Evolutionary conservation across 1,140 invertebrate genomes (phyloP).

Genomic region (Aphidius ervi): DNA sequence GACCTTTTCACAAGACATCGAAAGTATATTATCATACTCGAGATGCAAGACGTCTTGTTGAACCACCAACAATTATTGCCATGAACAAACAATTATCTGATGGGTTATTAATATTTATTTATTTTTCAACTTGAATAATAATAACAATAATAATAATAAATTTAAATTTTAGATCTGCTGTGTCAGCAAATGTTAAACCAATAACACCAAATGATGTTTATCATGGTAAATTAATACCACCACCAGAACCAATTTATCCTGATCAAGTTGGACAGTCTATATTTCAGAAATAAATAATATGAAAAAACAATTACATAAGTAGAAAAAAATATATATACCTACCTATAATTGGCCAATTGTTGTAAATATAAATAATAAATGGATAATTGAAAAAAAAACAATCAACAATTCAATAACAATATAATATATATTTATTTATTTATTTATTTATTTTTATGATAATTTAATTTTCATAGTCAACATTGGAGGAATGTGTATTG

Average conservation of each 20-base stretch:
- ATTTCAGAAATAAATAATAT: not conserved
- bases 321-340: not conserved
- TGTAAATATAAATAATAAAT: no score
- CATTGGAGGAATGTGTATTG: no score
- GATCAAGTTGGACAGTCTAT: conserved; percentile 13
- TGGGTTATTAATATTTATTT: conserved; percentile 13
- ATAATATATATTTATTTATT: no score
- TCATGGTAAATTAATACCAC: not conserved
- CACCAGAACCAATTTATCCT: not conserved
- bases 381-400: not conserved
- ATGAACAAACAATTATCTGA: conserved; percentile 18
- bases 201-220: conserved; percentile 15
- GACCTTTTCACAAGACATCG: conserved; percentile 66
- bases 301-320: not conserved
- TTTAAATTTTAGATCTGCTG: conserved; percentile 10
- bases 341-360: no score
- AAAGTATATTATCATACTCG: conserved; percentile 76
- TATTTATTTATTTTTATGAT: no score
- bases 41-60: conserved; percentile 70
- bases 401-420: conserved; percentile 1
- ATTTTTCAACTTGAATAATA: not conserved
- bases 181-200: conserved; percentile 10
- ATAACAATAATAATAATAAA: not conserved
- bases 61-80: conserved; percentile 61
- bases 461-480: no score